Evolutionary conservation across 2,113 vertebrate genomes (phyloP).

Genomic region (Bathybates hornii): DNA sequence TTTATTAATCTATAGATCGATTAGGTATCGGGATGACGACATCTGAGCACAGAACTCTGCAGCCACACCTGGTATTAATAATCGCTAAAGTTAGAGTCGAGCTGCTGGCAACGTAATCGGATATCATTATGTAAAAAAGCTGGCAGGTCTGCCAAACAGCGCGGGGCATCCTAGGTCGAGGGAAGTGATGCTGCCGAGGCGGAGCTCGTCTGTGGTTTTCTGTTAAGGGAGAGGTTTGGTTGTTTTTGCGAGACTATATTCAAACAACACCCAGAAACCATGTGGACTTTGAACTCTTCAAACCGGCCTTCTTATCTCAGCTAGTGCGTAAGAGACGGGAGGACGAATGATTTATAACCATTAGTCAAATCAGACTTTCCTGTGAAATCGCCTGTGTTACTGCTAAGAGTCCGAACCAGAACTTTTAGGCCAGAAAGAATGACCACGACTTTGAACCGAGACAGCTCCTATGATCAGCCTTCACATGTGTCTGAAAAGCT

Average conservation of each 20-base stretch:
- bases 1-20: neutral
- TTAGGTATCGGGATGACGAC: neutral
- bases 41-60: neutral
- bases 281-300: neutral
- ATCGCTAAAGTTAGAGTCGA: neutral
- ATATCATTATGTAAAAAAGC: neutral
- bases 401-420: rapidly evolving
- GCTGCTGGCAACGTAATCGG: neutral
- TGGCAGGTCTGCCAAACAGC: neutral
- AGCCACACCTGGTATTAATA: neutral
- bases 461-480: neutral
- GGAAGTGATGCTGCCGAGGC: neutral
- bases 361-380: neutral
- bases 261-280: neutral
- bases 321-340: neutral
- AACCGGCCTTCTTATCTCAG: neutral
- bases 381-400: neutral
- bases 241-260: neutral
- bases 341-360: neutral
- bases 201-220: neutral
- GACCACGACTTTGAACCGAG: rapidly evolving
- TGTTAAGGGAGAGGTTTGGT: neutral
- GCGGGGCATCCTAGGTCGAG: neutral
- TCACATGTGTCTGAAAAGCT: neutral
- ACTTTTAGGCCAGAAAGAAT: rapidly evolving